These are phyloP conservation scores for Dromococcyx pavoninus DNA, from an alignment of 2,797 vertebrate genomes.

Conservation along the genomic window DNA sequence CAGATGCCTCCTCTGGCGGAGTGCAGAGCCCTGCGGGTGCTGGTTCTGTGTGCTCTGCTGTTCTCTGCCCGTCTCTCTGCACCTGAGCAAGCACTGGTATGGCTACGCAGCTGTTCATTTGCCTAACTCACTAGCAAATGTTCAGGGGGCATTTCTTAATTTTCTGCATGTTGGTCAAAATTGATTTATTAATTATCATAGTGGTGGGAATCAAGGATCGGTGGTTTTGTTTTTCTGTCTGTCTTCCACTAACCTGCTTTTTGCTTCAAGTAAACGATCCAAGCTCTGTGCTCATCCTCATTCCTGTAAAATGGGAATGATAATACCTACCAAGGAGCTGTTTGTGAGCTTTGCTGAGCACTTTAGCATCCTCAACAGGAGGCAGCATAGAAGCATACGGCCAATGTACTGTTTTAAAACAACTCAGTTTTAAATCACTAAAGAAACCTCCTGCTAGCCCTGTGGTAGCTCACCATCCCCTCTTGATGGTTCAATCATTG, in stretches of 20 bases:
- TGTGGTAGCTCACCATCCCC: accelerated
- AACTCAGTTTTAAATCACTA: not conserved
- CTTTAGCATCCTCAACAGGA: slow-evolving; percentile 54
- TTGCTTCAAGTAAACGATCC: not conserved
- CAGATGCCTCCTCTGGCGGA: not conserved
- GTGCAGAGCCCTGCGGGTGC: accelerated
- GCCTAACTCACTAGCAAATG: slow-evolving; percentile 36
- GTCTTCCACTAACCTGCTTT: not conserved
- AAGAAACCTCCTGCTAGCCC: not conserved
- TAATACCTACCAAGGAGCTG: not conserved
- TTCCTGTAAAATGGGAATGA: not conserved
- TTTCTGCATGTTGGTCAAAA: slow-evolving; percentile 39
- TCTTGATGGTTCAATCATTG: not conserved
- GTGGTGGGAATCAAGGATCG: not conserved
- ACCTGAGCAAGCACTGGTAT: not conserved
- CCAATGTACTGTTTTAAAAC: not conserved
- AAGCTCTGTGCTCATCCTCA: not conserved
- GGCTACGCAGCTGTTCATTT: slow-evolving; percentile 53
- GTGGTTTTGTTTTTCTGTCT: not conserved
- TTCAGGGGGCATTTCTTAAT: slow-evolving; percentile 25
- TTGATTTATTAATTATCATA: slow-evolving; percentile 37
- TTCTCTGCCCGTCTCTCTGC: slow-evolving; percentile 14
- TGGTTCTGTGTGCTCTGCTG: accelerated
- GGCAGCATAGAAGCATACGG: not conserved
- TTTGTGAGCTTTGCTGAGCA: not conserved